Evolutionary conservation across 2,888 invertebrate species (phyloP).

Genomic region (Pollenia amentaria): DNA sequence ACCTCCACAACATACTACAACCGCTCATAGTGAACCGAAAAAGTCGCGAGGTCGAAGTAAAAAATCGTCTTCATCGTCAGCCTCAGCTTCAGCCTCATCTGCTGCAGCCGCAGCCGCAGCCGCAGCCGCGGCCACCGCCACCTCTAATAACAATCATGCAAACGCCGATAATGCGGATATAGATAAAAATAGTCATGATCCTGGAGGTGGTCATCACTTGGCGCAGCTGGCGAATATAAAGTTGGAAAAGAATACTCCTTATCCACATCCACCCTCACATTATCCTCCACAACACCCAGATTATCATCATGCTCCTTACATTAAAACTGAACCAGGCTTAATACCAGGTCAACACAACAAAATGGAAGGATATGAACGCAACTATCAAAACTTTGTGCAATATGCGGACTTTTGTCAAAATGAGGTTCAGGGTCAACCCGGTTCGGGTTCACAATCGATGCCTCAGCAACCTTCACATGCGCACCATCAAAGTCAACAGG

Average conservation of each 20-base stretch:
- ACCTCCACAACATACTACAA: slow-evolving; percentile 76
- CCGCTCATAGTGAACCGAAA: slow-evolving; percentile 76
- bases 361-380: slow-evolving; percentile 85
- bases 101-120: slow-evolving; percentile 74
- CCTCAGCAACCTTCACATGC: slow-evolving; percentile 76
- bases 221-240: slow-evolving; percentile 75
- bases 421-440: slow-evolving; percentile 82
- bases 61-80: slow-evolving; percentile 68
- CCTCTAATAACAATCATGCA: slow-evolving; percentile 70
- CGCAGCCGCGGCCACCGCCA: slow-evolving; percentile 76
- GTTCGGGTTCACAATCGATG: slow-evolving; percentile 64
- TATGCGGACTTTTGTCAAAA: slow-evolving; percentile 85
- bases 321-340: slow-evolving; percentile 84
- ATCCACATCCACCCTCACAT: slow-evolving; percentile 79
- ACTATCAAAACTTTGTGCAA: slow-evolving; percentile 85
- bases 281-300: slow-evolving; percentile 76
- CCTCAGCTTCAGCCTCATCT: slow-evolving; percentile 50
- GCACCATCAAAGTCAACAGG: slow-evolving; percentile 80
- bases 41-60: slow-evolving; percentile 81
- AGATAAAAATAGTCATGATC: slow-evolving; percentile 84
- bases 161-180: slow-evolving; percentile 80
- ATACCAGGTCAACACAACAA: slow-evolving; percentile 83
- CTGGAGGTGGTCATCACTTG: slow-evolving; percentile 81
- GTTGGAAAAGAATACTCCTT: slow-evolving; percentile 76
- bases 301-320: slow-evolving; percentile 82